These are phyloP conservation scores for Diphyllodes magnificus DNA, from an alignment of 2,113 vertebrate species.

Conservation along the genomic window DNA sequence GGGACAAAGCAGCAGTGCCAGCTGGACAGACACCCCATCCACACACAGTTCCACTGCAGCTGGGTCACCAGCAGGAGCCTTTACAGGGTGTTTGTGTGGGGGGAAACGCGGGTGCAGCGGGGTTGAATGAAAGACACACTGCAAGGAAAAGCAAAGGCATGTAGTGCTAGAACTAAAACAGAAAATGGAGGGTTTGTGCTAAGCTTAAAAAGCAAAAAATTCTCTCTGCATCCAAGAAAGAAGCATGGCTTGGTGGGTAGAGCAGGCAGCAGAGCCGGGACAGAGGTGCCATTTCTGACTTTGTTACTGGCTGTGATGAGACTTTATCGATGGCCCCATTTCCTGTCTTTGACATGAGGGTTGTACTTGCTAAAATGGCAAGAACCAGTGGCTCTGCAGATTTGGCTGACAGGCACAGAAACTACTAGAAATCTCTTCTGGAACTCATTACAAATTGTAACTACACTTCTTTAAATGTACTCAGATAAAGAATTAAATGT, in stretches of 20 bases:
- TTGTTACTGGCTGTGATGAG: not conserved
- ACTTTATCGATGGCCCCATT: not conserved
- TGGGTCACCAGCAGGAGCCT: fast-evolving
- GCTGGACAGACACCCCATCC: fast-evolving
- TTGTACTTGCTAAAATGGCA: not conserved
- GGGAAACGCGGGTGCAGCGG: fast-evolving
- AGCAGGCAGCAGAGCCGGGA: not conserved
- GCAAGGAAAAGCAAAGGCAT: not conserved
- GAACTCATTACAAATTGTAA: not conserved
- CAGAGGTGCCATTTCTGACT: not conserved
- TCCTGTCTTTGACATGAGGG: not conserved
- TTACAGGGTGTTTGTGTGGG: not conserved
- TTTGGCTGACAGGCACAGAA: not conserved
- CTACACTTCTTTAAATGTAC: not conserved
- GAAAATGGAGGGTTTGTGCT: not conserved
- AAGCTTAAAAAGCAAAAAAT: not conserved
- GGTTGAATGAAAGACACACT: not conserved
- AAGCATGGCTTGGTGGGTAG: not conserved
- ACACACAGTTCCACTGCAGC: not conserved
- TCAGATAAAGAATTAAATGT: not conserved
- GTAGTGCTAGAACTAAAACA: not conserved
- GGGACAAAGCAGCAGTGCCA: not conserved
- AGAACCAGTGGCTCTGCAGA: not conserved
- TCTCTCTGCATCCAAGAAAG: not conserved
- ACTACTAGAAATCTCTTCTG: not conserved